Percentiles rank a stretch among this genome's conserved stretches.
Conservation (phyloP, 2,797 vertebrate species). For the Macrochelys suwanniensis region DNA sequence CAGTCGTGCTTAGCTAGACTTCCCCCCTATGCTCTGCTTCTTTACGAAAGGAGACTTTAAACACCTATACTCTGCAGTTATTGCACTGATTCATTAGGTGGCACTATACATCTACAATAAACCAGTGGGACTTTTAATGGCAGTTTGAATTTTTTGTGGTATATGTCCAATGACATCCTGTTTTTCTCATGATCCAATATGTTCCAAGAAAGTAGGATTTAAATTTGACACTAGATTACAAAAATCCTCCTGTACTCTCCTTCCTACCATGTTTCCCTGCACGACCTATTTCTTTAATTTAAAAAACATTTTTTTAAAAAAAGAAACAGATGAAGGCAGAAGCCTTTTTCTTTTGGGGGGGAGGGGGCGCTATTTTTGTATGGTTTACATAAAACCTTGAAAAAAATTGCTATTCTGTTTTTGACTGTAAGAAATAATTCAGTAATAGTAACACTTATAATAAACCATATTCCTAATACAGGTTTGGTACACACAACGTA, state of each 20-base stretch:
- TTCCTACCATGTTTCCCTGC: not conserved
- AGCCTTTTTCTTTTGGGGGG: not conserved
- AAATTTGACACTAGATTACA: not conserved
- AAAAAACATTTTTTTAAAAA: too few relatives aligned
- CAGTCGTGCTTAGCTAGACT: not conserved
- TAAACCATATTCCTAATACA: too few relatives aligned
- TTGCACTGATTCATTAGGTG: conserved; percentile 28
- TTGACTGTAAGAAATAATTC: too few relatives aligned
- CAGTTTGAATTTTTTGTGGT: not conserved
- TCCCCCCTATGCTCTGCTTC: not conserved
- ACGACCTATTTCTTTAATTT: not conserved
- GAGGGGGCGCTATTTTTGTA: too few relatives aligned
- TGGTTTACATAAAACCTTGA: too few relatives aligned
- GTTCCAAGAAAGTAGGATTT: not conserved
- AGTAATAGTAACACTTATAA: too few relatives aligned
- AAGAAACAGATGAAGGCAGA: not conserved
- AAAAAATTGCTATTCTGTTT: too few relatives aligned
- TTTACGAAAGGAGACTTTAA: not conserved
- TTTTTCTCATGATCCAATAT: not conserved
- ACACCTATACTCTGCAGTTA: not conserved
- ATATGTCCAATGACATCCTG: not conserved
- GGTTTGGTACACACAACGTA: too few relatives aligned
- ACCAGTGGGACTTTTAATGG: not conserved
- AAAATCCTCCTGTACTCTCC: not conserved
- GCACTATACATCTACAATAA: not conserved